A percentile compares a stretch with the other conserved stretches of the same genome.
Evolutionary conservation across 35 echinoderm and acorn worm genomes (phyloP).

Genomic region (Heliocidaris tuberculata): DNA sequence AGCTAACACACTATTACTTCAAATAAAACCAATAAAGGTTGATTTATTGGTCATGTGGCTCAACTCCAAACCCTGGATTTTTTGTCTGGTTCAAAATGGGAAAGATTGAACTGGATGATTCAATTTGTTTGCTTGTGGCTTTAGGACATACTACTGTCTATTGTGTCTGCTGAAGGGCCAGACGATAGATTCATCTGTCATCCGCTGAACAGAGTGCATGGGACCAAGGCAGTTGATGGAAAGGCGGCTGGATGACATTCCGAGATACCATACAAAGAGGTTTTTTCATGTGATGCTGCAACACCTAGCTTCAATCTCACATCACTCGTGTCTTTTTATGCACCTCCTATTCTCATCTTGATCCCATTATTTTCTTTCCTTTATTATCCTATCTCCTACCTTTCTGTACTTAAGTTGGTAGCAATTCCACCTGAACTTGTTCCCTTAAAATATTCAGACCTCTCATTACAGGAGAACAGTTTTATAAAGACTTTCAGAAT

Average conservation of each 20-base stretch:
- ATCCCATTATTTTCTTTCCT: not conserved
- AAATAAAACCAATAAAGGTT: not conserved
- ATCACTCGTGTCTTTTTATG: not conserved
- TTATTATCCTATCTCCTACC: not conserved
- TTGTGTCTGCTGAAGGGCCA: not conserved
- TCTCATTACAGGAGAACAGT: no score
- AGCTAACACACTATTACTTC: not conserved
- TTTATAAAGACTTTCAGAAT: no score
- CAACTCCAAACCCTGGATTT: not conserved
- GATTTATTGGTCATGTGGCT: not conserved
- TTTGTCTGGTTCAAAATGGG: not conserved
- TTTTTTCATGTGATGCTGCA: not conserved
- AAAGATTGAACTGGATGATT: conserved; percentile 23
- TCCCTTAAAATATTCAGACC: no score
- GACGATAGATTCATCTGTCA: conserved; percentile 34
- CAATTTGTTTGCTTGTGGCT: conserved; percentile 7
- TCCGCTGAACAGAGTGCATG: not conserved
- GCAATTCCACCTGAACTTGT: no score
- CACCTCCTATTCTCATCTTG: not conserved
- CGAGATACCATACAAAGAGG: not conserved
- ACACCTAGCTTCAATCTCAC: not conserved
- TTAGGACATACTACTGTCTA: conserved; percentile 10
- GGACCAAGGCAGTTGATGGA: not conserved
- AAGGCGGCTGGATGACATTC: not conserved
- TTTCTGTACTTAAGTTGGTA: not conserved